Percentiles rank a stretch among this genome's conserved stretches.
These are phyloP conservation scores for Melanostoma mellinum DNA, from an alignment of 2,888 invertebrate genomes.

Conservation along the genomic window DNA sequence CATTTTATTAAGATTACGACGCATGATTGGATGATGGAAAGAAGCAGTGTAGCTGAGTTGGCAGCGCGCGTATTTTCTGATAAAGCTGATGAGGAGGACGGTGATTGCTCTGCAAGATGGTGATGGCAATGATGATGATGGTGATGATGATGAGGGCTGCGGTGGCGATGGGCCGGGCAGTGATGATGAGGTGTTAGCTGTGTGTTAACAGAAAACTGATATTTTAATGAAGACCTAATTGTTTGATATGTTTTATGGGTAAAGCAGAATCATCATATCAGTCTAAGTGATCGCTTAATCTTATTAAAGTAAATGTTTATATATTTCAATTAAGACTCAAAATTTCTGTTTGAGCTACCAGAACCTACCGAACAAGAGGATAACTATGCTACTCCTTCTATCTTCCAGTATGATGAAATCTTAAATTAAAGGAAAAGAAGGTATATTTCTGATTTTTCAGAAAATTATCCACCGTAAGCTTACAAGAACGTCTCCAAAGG, in stretches of 20 bases:
- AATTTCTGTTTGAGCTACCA: too few relatives aligned
- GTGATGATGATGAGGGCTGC: constrained; percentile 33
- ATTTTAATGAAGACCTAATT: constrained; percentile 69
- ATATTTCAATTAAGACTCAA: too few relatives aligned
- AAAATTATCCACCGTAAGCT: too few relatives aligned
- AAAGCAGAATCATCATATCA: background rate
- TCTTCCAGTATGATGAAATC: too few relatives aligned
- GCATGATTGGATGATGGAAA: constrained; percentile 66
- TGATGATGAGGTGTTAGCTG: constrained; percentile 69
- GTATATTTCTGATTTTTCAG: too few relatives aligned
- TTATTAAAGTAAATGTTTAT: too few relatives aligned
- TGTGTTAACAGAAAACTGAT: constrained; percentile 68
- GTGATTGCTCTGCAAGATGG: constrained; percentile 46
- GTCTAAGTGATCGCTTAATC: background rate
- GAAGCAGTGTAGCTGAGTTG: constrained; percentile 26
- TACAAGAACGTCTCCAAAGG: too few relatives aligned
- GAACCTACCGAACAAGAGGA: too few relatives aligned
- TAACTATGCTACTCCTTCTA: too few relatives aligned
- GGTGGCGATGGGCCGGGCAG: constrained; percentile 44
- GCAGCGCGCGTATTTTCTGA: constrained; percentile 33
- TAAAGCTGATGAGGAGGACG: constrained; percentile 53
- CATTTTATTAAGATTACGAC: constrained; percentile 72
- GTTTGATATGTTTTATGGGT: constrained; percentile 49
- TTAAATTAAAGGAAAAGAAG: too few relatives aligned
- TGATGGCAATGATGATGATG: constrained; percentile 13